These are phyloP conservation scores for Lamellibrachia satsuma DNA, from an alignment of 2,888 invertebrate species.

Conservation along the genomic window DNA sequence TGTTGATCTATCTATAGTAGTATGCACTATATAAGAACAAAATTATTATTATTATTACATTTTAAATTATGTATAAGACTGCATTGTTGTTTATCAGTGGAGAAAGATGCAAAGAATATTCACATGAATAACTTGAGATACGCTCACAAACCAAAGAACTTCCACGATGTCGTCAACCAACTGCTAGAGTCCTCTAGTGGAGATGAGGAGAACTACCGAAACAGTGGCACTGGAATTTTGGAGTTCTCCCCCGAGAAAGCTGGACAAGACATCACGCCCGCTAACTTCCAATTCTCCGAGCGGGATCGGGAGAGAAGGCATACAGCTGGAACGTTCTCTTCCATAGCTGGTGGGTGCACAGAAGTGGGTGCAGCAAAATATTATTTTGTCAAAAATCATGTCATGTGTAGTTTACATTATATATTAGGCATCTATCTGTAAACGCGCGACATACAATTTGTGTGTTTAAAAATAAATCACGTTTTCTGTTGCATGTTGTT, in stretches of 20 bases:
- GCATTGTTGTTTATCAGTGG: conserved; percentile 25
- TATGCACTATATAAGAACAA: not conserved
- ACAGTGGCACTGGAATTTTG: conserved; percentile 68
- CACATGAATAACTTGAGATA: conserved; percentile 8
- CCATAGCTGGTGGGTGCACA: conserved; percentile 37
- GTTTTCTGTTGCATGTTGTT: no score
- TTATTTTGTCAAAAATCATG: not conserved
- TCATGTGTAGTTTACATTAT: not conserved
- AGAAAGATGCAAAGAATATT: conserved; percentile 27
- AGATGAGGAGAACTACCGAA: conserved; percentile 50
- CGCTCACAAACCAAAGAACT: not conserved
- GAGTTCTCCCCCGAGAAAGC: conserved; percentile 89
- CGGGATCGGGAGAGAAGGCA: not conserved
- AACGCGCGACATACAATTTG: no score
- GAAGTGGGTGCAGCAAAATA: not conserved
- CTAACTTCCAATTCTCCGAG: conserved; percentile 71
- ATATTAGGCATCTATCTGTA: no score
- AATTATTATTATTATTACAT: not conserved
- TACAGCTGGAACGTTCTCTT: conserved; percentile 35
- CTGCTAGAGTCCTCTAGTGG: conserved; percentile 21
- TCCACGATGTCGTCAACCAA: not conserved
- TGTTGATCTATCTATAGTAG: no score
- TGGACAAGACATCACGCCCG: conserved; percentile 86
- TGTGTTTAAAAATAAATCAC: no score
- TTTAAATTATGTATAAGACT: not conserved